These are phyloP conservation scores for Zygogramma bicolorata DNA, from an alignment of 2,888 invertebrate genomes.

Conservation along the genomic window DNA sequence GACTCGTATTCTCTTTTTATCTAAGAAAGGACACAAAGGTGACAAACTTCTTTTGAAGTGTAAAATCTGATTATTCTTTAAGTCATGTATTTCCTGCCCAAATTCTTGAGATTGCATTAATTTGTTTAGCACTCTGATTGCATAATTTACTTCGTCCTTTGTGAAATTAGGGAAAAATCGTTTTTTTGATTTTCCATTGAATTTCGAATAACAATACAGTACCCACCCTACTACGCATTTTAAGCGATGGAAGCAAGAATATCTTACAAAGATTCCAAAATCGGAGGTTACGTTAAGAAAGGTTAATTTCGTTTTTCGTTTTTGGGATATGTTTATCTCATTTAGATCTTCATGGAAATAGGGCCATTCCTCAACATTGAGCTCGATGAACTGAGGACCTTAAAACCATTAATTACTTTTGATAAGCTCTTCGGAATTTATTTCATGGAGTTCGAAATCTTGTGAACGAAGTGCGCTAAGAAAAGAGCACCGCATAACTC, in stretches of 20 bases:
- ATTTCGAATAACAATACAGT: not conserved
- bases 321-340: not conserved
- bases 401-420: slow-evolving; percentile 40
- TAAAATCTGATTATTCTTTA: not conserved
- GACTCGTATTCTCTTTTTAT: slow-evolving; percentile 19
- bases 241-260: not conserved
- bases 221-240: not conserved
- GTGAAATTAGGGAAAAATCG: not conserved
- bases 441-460: slow-evolving; percentile 16
- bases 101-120: not conserved
- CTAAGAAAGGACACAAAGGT: slow-evolving; percentile 15
- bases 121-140: not conserved
- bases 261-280: not conserved
- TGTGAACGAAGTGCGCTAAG: slow-evolving; percentile 38
- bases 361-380: not conserved
- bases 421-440: slow-evolving; percentile 20
- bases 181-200: not conserved
- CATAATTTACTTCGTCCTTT: not conserved
- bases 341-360: not conserved
- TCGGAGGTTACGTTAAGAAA: not conserved
- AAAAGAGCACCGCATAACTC: slow-evolving; percentile 41
- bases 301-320: not conserved
- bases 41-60: not conserved
- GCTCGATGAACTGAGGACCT: slow-evolving; percentile 27
- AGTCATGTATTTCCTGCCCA: not conserved